phyloP scores from a whole-genome alignment of 2,888 invertebrate genomes.

The Leptinotarsa tumamoca region DNA sequence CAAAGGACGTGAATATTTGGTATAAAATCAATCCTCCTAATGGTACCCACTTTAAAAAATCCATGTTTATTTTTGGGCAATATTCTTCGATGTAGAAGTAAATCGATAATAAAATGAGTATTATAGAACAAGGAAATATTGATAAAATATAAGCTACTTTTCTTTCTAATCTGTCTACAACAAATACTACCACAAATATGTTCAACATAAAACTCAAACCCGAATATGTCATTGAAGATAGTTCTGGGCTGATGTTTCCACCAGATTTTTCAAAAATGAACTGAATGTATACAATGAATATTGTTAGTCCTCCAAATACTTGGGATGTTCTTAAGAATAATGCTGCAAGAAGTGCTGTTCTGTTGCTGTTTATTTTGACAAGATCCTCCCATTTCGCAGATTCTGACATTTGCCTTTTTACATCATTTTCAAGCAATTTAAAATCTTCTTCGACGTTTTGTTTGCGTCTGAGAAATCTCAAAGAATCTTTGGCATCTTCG shows the following conservation, averaged over 20 bases:
- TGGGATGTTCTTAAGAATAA: slow-evolving; percentile 56
- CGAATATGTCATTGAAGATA: slow-evolving; percentile 54
- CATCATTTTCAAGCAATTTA: slow-evolving; percentile 49
- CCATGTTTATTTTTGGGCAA: slow-evolving; percentile 47
- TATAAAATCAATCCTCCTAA: slow-evolving; percentile 56
- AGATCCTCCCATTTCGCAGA: slow-evolving; percentile 57
- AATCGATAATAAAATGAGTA: slow-evolving; percentile 33
- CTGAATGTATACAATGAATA: slow-evolving; percentile 56
- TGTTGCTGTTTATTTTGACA: slow-evolving; percentile 53
- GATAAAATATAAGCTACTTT: slow-evolving; percentile 51
- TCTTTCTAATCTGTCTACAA: slow-evolving; percentile 51
- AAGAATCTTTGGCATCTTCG: slow-evolving; percentile 50
- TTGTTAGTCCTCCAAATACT: slow-evolving; percentile 55
- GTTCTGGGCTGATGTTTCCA: slow-evolving; percentile 55
- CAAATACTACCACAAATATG: slow-evolving; percentile 48
- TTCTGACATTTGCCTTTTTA: slow-evolving; percentile 58
- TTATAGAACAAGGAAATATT: slow-evolving; percentile 45
- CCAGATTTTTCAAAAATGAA: slow-evolving; percentile 59
- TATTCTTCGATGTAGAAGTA: slow-evolving; percentile 53
- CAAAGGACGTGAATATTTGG: slow-evolving; percentile 51
- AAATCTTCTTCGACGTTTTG: slow-evolving; percentile 55
- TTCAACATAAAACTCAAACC: slow-evolving; percentile 35
- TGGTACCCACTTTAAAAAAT: slow-evolving; percentile 55
- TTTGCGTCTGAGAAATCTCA: slow-evolving; percentile 52
- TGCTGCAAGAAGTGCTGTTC: slow-evolving; percentile 55